Percentiles rank a stretch among this genome's conserved stretches.
Conservation (phyloP, 1,140 invertebrate species). For the Magallana gigas region DNA sequence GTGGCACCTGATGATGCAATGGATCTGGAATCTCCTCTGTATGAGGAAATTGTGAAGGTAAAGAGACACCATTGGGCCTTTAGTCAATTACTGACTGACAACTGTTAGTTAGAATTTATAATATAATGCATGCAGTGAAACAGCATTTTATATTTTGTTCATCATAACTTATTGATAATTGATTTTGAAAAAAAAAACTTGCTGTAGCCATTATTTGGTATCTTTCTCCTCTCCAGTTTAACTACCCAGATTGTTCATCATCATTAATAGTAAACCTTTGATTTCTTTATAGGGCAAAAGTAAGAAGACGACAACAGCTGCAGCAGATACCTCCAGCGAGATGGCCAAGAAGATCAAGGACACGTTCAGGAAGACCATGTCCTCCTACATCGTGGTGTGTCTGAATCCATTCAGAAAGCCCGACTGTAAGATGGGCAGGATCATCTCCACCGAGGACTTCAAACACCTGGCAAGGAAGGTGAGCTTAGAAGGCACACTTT, state of each 20-base stretch:
- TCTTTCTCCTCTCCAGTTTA: too few species aligned
- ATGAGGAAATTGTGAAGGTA: slow-evolving; percentile 42
- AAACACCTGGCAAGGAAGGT: slow-evolving; percentile 97
- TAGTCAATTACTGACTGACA: too few species aligned
- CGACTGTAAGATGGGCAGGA: slow-evolving; percentile 91
- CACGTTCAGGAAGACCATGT: slow-evolving; percentile 92
- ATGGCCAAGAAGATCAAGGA: slow-evolving; percentile 87
- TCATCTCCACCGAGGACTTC: slow-evolving; percentile 94
- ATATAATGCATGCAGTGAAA: too few species aligned
- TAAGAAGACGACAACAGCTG: slow-evolving; percentile 81
- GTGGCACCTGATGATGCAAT: slow-evolving; percentile 78
- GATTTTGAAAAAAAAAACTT: too few species aligned
- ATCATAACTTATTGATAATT: too few species aligned
- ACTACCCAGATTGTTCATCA: too few species aligned
- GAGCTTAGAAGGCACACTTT: slow-evolving; percentile 60
- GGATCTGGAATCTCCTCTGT: slow-evolving; percentile 71
- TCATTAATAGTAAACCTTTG: too few species aligned
- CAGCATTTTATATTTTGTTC: too few species aligned
- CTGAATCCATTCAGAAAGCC: slow-evolving; percentile 93
- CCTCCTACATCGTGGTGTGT: slow-evolving; percentile 91
- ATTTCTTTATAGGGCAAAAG: slow-evolving; percentile 69
- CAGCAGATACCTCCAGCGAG: slow-evolving; percentile 80
- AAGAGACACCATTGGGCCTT: background rate
- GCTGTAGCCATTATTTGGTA: too few species aligned
- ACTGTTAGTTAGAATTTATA: too few species aligned